Evolutionary conservation across 2,888 invertebrate genomes (phyloP), one percentile per base, ranked within the genome.

Genomic region (Megastigmus dorsalis): DNA sequence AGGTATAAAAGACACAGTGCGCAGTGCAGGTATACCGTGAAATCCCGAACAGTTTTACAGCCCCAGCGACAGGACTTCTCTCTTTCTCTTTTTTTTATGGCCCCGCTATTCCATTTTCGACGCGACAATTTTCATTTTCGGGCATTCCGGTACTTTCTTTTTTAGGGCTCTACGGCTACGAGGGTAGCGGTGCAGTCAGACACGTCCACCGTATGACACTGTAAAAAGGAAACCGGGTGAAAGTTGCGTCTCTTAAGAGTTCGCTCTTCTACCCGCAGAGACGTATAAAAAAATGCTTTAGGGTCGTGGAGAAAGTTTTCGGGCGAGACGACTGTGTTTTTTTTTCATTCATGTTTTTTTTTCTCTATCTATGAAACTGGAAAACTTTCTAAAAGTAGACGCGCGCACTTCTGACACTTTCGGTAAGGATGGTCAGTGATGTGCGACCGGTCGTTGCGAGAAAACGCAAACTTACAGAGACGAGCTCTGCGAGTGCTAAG

Each of bases 51-150:
- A 23, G 23, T 65, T 71, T 65, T 65, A 60, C 62, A 50, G 26
- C 36, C 33, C 28, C 41, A 18, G 13, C 23, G 63, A 30, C 55
- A 45, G 62, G 45, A 33, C 36, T 57, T n/a, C n/a, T n/a, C n/a
- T n/a, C n/a, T n/a, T n/a, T n/a, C n/a, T 65, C 18, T 41, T 28
- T 62, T 76, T 76, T 69, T 76, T 68, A 75, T 13, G 72, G 33
- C 66, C 33, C 59, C 41, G 59, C 69, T 68, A 59, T 68, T 52
- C 45, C 59, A 45, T 54, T n/a, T n/a, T 65, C 28, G 57, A 50
- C 67, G 60, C 59, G 57, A 13, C 28, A 23, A 59, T 66, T 66
- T 54, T 72, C 60, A 67, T 60, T 73, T 71, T 59, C 57, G 54
- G 28, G 9, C 7, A 41, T 55, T 66, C 45, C 62, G 66, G 26